phyloP scores from a whole-genome alignment of 1,140 invertebrate genomes.

The Lordiphosa clarofinis region DNA sequence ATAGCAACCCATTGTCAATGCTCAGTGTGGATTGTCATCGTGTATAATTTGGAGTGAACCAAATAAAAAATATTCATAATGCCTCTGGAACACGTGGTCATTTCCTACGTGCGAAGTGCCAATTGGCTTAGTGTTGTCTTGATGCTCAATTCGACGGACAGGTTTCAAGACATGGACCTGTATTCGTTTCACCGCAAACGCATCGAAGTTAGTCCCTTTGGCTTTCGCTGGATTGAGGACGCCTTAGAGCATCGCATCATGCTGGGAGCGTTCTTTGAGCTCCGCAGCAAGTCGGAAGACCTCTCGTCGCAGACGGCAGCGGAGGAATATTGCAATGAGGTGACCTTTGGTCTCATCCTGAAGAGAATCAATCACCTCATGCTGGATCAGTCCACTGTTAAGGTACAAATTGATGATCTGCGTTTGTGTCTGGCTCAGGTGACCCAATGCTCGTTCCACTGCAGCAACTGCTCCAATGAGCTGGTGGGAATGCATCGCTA shows the following conservation, averaged over 20 bases:
- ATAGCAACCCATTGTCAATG: too few relatives aligned
- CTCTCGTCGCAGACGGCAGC: neutral
- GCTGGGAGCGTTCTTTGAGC: constrained; percentile 20
- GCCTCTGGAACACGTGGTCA: constrained; percentile 39
- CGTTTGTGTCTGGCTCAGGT: constrained; percentile 2
- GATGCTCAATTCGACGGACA: constrained; percentile 32
- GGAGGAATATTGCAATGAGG: constrained; percentile 1
- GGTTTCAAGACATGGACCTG: neutral
- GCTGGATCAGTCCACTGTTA: constrained; percentile 5
- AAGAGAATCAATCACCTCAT: neutral
- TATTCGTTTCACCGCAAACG: neutral
- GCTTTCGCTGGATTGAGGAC: constrained; percentile 29
- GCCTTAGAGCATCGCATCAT: constrained; percentile 28
- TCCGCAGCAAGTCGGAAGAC: constrained; percentile 3
- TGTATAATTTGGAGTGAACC: neutral
- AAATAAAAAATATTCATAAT: constrained; percentile 4
- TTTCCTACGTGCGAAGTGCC: constrained; percentile 8
- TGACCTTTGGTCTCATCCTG: constrained; percentile 17
- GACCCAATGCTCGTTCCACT: constrained; percentile 13
- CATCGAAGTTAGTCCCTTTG: constrained; percentile 22
- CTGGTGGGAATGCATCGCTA: constrained; percentile 17
- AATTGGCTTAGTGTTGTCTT: constrained; percentile 37
- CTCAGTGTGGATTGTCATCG: neutral
- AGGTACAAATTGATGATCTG: constrained; percentile 10
- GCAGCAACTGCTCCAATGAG: constrained; percentile 30